phyloP scores from a whole-genome alignment of 1,140 invertebrate genomes.

The Anoplolepis gracilipes region DNA sequence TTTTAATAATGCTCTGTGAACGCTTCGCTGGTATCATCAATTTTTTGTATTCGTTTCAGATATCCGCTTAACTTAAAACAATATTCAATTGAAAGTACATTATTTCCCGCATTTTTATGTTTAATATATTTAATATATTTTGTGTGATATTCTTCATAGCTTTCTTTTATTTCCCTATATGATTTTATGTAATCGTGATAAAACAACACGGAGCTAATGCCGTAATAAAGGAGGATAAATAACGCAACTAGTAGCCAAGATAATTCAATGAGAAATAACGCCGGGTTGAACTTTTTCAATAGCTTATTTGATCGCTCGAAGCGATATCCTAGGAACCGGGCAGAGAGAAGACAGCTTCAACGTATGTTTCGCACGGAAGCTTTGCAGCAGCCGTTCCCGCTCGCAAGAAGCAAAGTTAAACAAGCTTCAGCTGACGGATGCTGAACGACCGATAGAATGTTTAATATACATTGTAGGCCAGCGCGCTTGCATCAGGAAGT shows the following conservation, averaged over 20 bases:
- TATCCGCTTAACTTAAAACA: neutral
- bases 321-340: conserved; percentile 9
- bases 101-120: neutral
- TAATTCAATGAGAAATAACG: conserved; percentile 32
- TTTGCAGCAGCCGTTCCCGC: conserved; percentile 20
- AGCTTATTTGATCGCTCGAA: conserved; percentile 38
- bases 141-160: neutral
- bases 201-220: neutral
- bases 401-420: conserved; percentile 50
- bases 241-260: conserved; percentile 12
- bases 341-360: neutral
- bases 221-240: conserved; percentile 9
- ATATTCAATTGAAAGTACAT: neutral
- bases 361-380: conserved; percentile 3
- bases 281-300: conserved; percentile 8
- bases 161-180: neutral
- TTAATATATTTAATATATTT: neutral
- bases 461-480: conserved; percentile 59
- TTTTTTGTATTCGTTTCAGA: neutral
- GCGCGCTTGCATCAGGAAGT: conserved; percentile 49
- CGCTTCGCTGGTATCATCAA: conserved; percentile 28
- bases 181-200: conserved; percentile 4
- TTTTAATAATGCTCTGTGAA: conserved; percentile 43
- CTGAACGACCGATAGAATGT: conserved; percentile 57
- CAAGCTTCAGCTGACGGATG: conserved; percentile 47